Evolutionary conservation across 2,797 vertebrate species (phyloP), one percentile per base, ranked within the genome.

Genomic region (Neosilurus mollespiculum): DNA sequence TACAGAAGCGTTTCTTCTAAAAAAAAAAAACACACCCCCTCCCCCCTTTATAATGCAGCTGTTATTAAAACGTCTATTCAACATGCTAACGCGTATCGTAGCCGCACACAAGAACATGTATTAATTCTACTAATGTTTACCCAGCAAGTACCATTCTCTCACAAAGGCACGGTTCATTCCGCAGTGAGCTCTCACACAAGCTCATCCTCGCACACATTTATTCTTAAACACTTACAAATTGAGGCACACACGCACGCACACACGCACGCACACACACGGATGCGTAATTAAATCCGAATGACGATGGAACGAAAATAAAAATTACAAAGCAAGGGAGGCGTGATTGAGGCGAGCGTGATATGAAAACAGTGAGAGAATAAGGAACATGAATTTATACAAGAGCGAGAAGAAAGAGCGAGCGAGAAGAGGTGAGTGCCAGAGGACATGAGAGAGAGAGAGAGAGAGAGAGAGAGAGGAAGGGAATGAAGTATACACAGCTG

Each of bases 401-500:
- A 64, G 49, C 15, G 56, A 61, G 49, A 26, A 51, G 61, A 26
- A 10, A 62, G 15, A 72, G 15, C 24, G 49, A 51, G 64, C 14
- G 64, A 49, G 30, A 71, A 20, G 12, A 49, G 66, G 73, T 65
- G 62, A 18, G 56, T 14, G 70, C n/a, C 12, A 26, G 58, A n/a
- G 58, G 80, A 53, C 12, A 20, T 26, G 4, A 66, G 30, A 56
- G 37, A 72, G 67, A 70, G 59, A 54, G 54, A 73, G n/a, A 54
- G 20, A 76, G 66, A 80, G 51, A 10, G 18, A 69, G 56, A 62
- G 56, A 56, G n/a, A n/a, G n/a, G n/a, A n/a, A n/a, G n/a, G n/a
- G n/a, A n/a, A n/a, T n/a, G n/a, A n/a, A n/a, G n/a, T 72, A 85
- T 72, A 86, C 83, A 87, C 83, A 86, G 87, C 88, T 78, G 24